Percentiles rank a stretch among this genome's conserved stretches.
These are phyloP conservation scores for Hippocampus kuda DNA, from an alignment of 2,797 vertebrate species.

Conservation along the genomic window DNA sequence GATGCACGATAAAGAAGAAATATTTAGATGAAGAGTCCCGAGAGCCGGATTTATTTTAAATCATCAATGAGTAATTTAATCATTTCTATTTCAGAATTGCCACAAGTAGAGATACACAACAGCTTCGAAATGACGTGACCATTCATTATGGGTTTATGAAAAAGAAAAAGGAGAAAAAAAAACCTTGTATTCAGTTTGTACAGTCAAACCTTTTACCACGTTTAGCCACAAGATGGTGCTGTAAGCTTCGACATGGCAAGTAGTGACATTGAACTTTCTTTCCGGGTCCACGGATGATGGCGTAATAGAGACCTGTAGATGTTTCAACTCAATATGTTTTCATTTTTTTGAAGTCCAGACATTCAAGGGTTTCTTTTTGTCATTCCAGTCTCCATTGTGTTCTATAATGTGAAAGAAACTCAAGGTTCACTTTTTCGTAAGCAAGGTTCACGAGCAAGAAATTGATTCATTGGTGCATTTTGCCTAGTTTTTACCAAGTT, in stretches of 20 bases:
- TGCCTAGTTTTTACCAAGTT: background rate
- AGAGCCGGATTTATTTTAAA: background rate
- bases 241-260: constrained; percentile 29
- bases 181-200: background rate
- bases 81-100: background rate
- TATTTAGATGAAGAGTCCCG: background rate
- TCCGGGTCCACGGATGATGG: constrained; percentile 22
- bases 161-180: background rate
- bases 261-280: constrained; percentile 15
- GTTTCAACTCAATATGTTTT: too few relatives aligned
- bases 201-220: background rate
- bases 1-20: background rate
- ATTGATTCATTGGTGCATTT: background rate
- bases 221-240: constrained; percentile 52
- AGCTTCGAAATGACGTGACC: background rate
- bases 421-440: background rate
- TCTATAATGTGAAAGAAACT: background rate
- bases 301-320: constrained; percentile 36
- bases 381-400: background rate
- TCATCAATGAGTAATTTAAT: background rate
- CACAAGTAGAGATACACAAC: background rate
- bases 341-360: constrained; percentile 18
- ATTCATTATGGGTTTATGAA: background rate
- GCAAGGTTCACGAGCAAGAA: background rate
- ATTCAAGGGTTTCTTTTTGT: constrained; percentile 55